Evolutionary conservation across 2,113 vertebrate genomes (phyloP).

Genomic region (Microtus montanus): DNA sequence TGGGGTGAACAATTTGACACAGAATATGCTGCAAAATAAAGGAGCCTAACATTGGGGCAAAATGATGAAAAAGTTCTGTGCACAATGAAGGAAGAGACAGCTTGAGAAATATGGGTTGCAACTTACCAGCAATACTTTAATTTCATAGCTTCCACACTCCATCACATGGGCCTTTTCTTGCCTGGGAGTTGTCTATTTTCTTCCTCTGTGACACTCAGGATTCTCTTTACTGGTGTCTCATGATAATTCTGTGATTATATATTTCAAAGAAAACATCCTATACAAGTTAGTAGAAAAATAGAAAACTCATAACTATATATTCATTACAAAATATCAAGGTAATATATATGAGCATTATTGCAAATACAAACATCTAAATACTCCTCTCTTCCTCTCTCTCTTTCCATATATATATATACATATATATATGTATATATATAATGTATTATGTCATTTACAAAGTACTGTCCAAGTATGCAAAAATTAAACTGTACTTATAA

Average conservation of each 20-base stretch:
- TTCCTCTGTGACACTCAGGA: background rate
- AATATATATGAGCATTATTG: too few relatives aligned
- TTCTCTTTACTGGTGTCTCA: background rate
- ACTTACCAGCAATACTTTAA: background rate
- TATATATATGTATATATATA: too few relatives aligned
- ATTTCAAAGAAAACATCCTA: background rate
- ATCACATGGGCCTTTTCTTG: background rate
- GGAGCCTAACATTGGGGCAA: background rate
- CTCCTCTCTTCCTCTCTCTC: too few relatives aligned
- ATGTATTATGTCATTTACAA: background rate
- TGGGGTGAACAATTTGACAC: background rate
- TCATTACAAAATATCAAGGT: too few relatives aligned
- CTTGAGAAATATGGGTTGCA: background rate
- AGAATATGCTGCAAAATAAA: background rate
- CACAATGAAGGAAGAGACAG: background rate
- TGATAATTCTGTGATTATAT: background rate
- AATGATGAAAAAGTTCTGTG: background rate
- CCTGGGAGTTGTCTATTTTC: rapidly evolving
- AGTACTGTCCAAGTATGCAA: background rate
- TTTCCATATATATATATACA: too few relatives aligned
- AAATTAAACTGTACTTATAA: background rate
- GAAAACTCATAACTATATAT: too few relatives aligned
- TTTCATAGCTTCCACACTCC: background rate
- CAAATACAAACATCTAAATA: too few relatives aligned
- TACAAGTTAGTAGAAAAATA: background rate